Evolutionary conservation across 37 sponge, comb jelly and placozoan genomes (phyloP).

Genomic region (Cliona cf. orientalis): DNA sequence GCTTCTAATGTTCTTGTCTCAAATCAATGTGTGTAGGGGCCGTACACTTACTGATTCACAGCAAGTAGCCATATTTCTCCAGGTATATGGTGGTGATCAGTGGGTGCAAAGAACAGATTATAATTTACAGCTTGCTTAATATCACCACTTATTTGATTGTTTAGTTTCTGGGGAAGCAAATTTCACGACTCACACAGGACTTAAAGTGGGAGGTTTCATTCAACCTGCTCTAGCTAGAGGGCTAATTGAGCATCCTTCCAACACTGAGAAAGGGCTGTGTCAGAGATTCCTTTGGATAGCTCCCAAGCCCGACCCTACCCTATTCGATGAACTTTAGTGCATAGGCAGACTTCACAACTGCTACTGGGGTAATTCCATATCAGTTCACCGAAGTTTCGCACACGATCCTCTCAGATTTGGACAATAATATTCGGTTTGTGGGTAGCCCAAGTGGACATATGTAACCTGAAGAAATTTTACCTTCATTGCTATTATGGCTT

Average conservation of each 20-base stretch:
- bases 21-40: conserved; percentile 33
- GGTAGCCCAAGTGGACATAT: too few species aligned
- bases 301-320: neutral
- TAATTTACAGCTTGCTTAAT: neutral
- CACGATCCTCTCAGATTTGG: too few species aligned
- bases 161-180: conserved; percentile 45
- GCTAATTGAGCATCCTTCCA: neutral
- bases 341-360: neutral
- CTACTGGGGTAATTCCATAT: too few species aligned
- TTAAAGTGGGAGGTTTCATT: conserved; percentile 38
- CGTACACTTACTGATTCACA: conserved; percentile 29
- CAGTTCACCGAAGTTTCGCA: too few species aligned
- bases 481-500: too few species aligned
- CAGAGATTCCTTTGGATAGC: conserved; percentile 3
- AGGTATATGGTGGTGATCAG: conserved; percentile 23
- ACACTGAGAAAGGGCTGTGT: conserved; percentile 2
- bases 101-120: conserved; percentile 50
- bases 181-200: conserved; percentile 15
- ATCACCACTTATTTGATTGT: neutral
- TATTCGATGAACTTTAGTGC: neutral
- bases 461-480: too few species aligned
- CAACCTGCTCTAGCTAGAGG: conserved; percentile 21
- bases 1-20: conserved; percentile 20
- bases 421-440: too few species aligned
- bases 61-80: conserved; percentile 38